Base-by-base conservation (phyloP, 1,140 invertebrate species). In the Hycleus phaleratus region DNA sequence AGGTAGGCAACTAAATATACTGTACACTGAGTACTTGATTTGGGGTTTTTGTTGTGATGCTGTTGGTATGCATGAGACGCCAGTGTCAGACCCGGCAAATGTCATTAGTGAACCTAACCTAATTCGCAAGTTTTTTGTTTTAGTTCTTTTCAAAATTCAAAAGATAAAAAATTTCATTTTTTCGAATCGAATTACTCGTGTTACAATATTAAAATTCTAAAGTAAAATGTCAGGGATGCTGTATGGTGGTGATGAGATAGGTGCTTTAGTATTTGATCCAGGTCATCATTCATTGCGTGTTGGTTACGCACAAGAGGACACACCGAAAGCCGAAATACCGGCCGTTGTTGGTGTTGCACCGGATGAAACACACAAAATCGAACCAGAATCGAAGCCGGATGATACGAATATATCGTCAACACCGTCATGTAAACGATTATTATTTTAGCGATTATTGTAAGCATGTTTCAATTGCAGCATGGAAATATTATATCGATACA, bases 261-360 rank as follows among this genome's bases (percentile, higher is more conserved):
- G 95, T 10, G 96, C 96, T 0, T 73, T 99, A 53, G 96, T 99
- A 8, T 96, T 98, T 74, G 96, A 99, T 76, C 84, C 95, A 45
- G 96, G 94, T 0, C 91, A 94, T 68, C 89, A 92, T 74, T 93
- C 92, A 1, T 76, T 94, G 46, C 77, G 91, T 47, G 88, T 89
- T 62, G 92, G 92, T 52, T 94, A 91, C 82, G 91, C 91, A 38
- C 91, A 92, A 65, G 94, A 96, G 75, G 94, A 97, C 73, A 87
- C 88, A 11, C 93, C 94, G 6, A 93, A 91, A 79, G 90, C 90
- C 12, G 93, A 95, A 78, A 91, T 95, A 56, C 93, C 93, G 2
- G 85, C 90, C 26, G 83, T 87, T 58, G 84, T 93, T 47, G 91
- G 90, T 3, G 84, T 88, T 11, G 83, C 83, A 49, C 79, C 83